Evolutionary conservation across 1,140 invertebrate species (phyloP), one percentile per base, ranked within the genome.

Genomic region (Psilanteris sp.): DNA sequence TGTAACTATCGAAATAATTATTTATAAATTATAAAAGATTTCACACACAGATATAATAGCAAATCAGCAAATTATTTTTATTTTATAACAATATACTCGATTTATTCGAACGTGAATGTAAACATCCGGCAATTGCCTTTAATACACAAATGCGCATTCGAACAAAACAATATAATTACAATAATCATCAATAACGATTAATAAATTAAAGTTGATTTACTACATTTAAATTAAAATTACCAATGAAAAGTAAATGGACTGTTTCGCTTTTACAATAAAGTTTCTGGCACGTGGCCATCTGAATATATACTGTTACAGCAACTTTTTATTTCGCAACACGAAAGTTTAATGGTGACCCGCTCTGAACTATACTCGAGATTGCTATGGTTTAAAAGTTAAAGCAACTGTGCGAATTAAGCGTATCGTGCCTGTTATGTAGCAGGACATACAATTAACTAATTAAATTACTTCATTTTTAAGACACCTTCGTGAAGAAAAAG

Each of bases 281-380:
- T 37, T 62, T 62, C 39, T 72, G 57, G 55, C 67, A 26, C 48
- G 16, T 36, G 41, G 55, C 48, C 67, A 72, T 52, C 32, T 37
- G 32, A 72, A 52, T 61, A n/a, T n/a, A n/a, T n/a, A 52, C 44
- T 59, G 34, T 39, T 26, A 4, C 16, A 7, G 54, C 10, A 61
- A 61, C 54, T 61, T 61, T n/a, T 71, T 71, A 48, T 71, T 71
- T 46, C 55, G 61, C 46, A 61, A 71, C 36, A 37, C 44, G 39
- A 71, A 61, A 61, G 54, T 71, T 67, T 62, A 71, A 61, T 61
- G 46, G 54, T 29, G 31, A 41, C 29, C 32, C 22, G 26, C 48
- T 64, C 39, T 48, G 16, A n/a, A 34, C 31, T 20, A 27, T 22
- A 41, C n/a, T 55, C 16, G 14, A 64, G 41, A 62, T 62, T 64